Conservation (phyloP, 1,140 invertebrate species). For the Mylabris phalerata region DNA sequence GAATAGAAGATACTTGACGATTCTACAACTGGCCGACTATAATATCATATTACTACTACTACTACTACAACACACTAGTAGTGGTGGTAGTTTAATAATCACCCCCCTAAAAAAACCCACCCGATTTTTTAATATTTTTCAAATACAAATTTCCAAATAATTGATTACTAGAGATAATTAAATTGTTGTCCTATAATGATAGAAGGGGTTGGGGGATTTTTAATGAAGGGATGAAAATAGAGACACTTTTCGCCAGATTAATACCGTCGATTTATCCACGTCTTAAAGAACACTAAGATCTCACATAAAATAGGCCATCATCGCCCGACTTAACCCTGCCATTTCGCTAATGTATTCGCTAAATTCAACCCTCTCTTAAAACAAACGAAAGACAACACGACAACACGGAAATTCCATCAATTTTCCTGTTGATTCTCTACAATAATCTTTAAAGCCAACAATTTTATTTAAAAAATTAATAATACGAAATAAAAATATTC, state of each 20-base stretch:
- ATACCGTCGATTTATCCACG: constrained; percentile 16
- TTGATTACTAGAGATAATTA: too few species aligned
- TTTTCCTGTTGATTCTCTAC: constrained; percentile 2
- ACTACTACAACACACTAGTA: too few species aligned
- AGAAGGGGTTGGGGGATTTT: too few species aligned
- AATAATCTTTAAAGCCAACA: not conserved
- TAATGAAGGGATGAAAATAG: too few species aligned
- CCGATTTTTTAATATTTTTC: too few species aligned
- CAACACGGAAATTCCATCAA: not conserved
- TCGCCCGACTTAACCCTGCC: constrained; percentile 16
- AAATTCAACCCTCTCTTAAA: constrained; percentile 9
- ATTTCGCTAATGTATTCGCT: constrained; percentile 24
- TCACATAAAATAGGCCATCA: constrained; percentile 20
- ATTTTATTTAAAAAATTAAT: not conserved
- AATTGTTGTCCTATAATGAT: too few species aligned
- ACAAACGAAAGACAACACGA: too few species aligned
- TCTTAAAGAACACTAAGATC: constrained; percentile 11
- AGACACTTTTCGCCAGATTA: not conserved
- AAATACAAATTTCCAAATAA: too few species aligned
- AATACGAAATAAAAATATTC: too few species aligned
- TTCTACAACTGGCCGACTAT: constrained; percentile 22
- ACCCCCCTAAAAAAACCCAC: too few species aligned
- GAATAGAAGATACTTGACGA: constrained; percentile 5
- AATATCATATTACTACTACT: constrained; percentile 16
- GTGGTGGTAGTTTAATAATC: too few species aligned